phyloP scores from a whole-genome alignment of 2,888 invertebrate species.

The Rambutsinella grinnellia region DNA sequence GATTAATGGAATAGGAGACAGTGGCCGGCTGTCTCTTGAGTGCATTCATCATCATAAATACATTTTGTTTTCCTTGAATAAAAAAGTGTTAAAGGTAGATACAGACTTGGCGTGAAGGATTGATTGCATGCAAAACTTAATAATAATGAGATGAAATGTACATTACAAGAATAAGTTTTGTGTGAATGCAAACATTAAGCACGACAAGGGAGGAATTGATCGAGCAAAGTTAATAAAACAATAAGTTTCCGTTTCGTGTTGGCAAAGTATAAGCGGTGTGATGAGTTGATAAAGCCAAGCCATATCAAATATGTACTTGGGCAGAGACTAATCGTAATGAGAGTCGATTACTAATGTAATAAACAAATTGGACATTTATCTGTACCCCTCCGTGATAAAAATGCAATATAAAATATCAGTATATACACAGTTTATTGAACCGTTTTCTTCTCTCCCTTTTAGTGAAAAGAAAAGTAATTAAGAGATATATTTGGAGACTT shows the following conservation, averaged over 20 bases:
- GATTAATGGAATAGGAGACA: no score
- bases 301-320: background rate
- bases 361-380: constrained; percentile 51
- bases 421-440: background rate
- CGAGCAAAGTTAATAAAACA: constrained; percentile 2
- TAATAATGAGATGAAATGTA: background rate
- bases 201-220: background rate
- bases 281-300: constrained; percentile 39
- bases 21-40: no score
- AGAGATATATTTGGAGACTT: background rate
- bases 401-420: background rate
- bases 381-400: constrained; percentile 9
- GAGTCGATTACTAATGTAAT: constrained; percentile 48
- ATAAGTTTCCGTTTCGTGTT: constrained; percentile 15
- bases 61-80: no score
- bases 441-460: background rate
- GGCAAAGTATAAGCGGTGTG: constrained; percentile 1
- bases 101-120: background rate
- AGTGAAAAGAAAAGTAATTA: constrained; percentile 30
- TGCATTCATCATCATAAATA: no score
- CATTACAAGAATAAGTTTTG: constrained; percentile 7
- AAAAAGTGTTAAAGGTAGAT: no score
- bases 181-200: constrained; percentile 1
- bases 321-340: background rate
- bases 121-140: constrained; percentile 7